Conservation (phyloP, 1,140 invertebrate genomes). For the Archivesica marissinica region DNA sequence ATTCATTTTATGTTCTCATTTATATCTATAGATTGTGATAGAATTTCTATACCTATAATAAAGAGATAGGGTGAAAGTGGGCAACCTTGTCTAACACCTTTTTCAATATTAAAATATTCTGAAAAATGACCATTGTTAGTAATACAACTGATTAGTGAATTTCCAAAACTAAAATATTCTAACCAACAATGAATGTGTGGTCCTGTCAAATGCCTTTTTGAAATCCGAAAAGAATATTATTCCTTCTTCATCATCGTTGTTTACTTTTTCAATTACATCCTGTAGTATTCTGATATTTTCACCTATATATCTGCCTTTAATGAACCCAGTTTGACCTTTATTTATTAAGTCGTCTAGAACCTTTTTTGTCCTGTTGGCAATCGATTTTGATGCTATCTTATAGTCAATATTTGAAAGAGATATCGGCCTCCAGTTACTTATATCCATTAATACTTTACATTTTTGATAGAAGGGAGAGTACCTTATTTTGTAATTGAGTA, state of each 20-base stretch:
- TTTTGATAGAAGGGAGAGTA: no score
- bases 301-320: conserved; percentile 42
- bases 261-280: conserved; percentile 18
- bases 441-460: no score
- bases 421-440: conserved; percentile 35
- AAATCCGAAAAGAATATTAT: conserved; percentile 13
- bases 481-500: no score
- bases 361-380: conserved; percentile 19
- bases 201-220: conserved; percentile 10
- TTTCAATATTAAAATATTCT: conserved; percentile 17
- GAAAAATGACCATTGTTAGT: conserved; percentile 32
- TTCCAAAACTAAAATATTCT: conserved; percentile 22
- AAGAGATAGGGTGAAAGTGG: conserved; percentile 45
- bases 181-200: background rate
- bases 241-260: background rate
- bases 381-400: conserved; percentile 20
- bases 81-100: conserved; percentile 50
- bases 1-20: conserved; percentile 51
- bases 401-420: conserved; percentile 18
- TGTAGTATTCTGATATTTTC: conserved; percentile 41
- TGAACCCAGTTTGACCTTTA: conserved; percentile 18
- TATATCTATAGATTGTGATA: conserved; percentile 19
- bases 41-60: conserved; percentile 42
- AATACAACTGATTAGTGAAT: conserved; percentile 1
- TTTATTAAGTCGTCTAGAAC: conserved; percentile 6